phyloP scores from a whole-genome alignment of 2,797 vertebrate species.

The Chaetophractus vellerosus region DNA sequence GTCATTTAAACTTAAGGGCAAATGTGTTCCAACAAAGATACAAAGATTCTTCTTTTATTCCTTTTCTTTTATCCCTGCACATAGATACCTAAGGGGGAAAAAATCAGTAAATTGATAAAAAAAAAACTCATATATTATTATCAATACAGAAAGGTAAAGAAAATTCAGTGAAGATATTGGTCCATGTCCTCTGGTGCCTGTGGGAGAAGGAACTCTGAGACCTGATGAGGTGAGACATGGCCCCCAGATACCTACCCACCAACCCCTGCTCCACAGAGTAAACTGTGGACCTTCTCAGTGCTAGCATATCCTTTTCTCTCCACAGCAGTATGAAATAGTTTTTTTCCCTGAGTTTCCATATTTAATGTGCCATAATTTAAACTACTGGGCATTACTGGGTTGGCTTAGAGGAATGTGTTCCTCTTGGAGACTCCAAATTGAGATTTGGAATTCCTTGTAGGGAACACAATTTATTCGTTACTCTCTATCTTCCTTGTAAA shows the following conservation, averaged over 20 bases:
- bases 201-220: neutral
- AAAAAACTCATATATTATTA: neutral
- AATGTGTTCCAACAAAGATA: neutral
- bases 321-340: neutral
- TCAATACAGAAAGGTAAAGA: neutral
- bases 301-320: neutral
- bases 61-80: neutral
- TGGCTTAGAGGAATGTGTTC: neutral
- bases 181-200: neutral
- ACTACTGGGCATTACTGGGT: neutral
- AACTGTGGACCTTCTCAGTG: neutral
- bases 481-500: neutral
- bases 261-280: neutral
- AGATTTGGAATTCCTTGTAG: neutral
- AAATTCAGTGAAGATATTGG: neutral
- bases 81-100: neutral
- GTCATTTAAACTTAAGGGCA: neutral
- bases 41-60: neutral
- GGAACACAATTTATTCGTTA: neutral
- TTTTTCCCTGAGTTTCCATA: neutral
- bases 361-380: neutral
- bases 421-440: neutral
- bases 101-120: neutral
- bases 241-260: neutral
- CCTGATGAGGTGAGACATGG: neutral